These are phyloP conservation scores for Daboia siamensis DNA, from an alignment of 2,113 vertebrate species.

Conservation along the genomic window DNA sequence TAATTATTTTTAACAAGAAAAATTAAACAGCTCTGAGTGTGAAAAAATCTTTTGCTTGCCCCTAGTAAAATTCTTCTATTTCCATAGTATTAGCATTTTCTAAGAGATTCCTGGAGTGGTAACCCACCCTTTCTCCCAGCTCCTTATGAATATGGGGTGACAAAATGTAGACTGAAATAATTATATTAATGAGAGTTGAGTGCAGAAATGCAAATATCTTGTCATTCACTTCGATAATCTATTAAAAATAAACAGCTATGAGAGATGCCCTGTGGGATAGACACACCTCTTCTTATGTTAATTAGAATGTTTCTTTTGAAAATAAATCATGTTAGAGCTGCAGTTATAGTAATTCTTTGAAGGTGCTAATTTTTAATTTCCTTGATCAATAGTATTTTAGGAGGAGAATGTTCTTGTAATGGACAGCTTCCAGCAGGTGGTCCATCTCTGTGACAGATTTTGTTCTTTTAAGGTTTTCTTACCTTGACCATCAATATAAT, in stretches of 20 bases:
- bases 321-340: neutral
- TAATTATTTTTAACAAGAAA: neutral
- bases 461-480: slow-evolving; percentile 51
- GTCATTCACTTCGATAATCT: slow-evolving; percentile 40
- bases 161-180: neutral
- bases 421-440: slow-evolving; percentile 27
- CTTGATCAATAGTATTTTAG: slow-evolving; percentile 51
- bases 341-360: slow-evolving; percentile 57
- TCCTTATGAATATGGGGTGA: neutral
- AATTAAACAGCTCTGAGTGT: neutral
- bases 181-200: slow-evolving; percentile 6
- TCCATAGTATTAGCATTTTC: neutral
- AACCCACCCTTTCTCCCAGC: neutral
- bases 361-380: slow-evolving; percentile 65
- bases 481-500: neutral
- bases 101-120: neutral
- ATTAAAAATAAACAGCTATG: slow-evolving; percentile 18
- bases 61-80: neutral
- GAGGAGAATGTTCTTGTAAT: slow-evolving; percentile 45
- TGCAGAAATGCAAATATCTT: slow-evolving; percentile 30
- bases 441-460: slow-evolving; percentile 50
- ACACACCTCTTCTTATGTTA: slow-evolving; percentile 40
- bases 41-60: neutral
- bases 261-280: slow-evolving; percentile 8
- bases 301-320: slow-evolving; percentile 45